These are phyloP conservation scores for Stenodema calcarata DNA, from an alignment of 2,888 invertebrate genomes.

Conservation along the genomic window DNA sequence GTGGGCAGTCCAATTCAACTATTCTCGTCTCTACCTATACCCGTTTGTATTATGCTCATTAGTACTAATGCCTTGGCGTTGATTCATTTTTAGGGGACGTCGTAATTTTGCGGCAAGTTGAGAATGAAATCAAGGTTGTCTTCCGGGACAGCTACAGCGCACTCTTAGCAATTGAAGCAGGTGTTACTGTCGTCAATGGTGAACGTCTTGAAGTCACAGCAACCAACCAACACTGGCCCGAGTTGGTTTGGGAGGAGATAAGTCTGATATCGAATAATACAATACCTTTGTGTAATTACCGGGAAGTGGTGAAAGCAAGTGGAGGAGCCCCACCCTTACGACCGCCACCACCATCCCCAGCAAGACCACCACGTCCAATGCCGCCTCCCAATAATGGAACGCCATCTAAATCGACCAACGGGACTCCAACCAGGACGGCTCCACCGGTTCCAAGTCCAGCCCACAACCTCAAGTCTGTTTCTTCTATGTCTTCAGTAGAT, in stretches of 20 bases:
- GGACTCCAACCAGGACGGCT: neutral
- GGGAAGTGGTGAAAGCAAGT: slow-evolving; percentile 43
- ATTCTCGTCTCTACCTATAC: neutral
- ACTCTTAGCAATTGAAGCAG: slow-evolving; percentile 70
- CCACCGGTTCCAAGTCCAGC: slow-evolving; percentile 2
- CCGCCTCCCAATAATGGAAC: slow-evolving; percentile 38
- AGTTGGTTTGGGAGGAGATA: slow-evolving; percentile 81
- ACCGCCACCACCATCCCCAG: slow-evolving; percentile 67
- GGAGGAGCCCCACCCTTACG: slow-evolving; percentile 61
- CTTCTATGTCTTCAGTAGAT: slow-evolving; percentile 30
- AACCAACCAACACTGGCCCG: slow-evolving; percentile 86
- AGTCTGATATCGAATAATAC: slow-evolving; percentile 85
- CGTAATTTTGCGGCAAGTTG: slow-evolving; percentile 88
- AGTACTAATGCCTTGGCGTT: neutral
- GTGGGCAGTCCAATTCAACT: neutral
- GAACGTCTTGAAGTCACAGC: slow-evolving; percentile 74
- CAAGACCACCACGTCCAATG: slow-evolving; percentile 53
- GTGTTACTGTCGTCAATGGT: slow-evolving; percentile 69
- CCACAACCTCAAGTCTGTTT: slow-evolving; percentile 8
- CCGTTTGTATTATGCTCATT: neutral
- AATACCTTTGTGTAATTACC: slow-evolving; percentile 71
- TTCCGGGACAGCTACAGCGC: slow-evolving; percentile 91
- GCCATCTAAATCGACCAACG: slow-evolving; percentile 1
- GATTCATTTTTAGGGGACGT: slow-evolving; percentile 67
- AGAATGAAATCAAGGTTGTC: slow-evolving; percentile 88